phyloP scores from a whole-genome alignment of 2,113 vertebrate species.

The Struthio camelus region DNA sequence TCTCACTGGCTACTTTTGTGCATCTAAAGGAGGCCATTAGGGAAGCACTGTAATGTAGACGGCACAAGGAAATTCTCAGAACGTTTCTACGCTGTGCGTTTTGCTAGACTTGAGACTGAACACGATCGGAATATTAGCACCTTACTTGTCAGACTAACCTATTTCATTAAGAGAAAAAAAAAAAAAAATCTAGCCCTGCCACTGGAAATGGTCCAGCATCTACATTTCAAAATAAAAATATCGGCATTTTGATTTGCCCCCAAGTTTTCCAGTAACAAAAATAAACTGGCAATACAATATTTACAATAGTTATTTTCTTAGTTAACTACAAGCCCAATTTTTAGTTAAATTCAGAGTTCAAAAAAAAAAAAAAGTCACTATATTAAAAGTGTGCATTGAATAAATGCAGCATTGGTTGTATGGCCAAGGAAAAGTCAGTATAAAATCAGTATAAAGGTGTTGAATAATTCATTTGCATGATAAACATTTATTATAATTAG shows the following conservation, averaged over 20 bases:
- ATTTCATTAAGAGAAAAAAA: neutral
- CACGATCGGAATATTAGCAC: neutral
- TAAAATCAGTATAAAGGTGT: neutral
- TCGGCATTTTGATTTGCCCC: neutral
- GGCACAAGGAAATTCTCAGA: neutral
- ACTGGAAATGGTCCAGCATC: neutral
- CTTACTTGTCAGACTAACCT: neutral
- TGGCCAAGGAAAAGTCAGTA: neutral
- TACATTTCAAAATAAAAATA: neutral
- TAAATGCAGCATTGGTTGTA: neutral
- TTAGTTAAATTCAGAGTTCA: neutral
- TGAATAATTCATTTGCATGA: neutral
- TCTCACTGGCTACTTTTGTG: neutral
- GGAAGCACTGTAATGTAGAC: neutral
- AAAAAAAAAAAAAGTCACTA: neutral
- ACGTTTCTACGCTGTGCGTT: fast-evolving
- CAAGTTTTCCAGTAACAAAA: neutral
- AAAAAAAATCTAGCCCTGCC: neutral
- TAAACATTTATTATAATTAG: neutral
- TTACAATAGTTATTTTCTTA: neutral
- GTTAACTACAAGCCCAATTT: fast-evolving
- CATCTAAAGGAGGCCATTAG: neutral
- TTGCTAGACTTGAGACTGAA: neutral
- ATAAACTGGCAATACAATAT: neutral
- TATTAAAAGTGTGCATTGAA: neutral